Evolutionary conservation across 1,140 invertebrate genomes (phyloP), one percentile per base, ranked within the genome.

Genomic region (Propsilocerus akamusi): DNA sequence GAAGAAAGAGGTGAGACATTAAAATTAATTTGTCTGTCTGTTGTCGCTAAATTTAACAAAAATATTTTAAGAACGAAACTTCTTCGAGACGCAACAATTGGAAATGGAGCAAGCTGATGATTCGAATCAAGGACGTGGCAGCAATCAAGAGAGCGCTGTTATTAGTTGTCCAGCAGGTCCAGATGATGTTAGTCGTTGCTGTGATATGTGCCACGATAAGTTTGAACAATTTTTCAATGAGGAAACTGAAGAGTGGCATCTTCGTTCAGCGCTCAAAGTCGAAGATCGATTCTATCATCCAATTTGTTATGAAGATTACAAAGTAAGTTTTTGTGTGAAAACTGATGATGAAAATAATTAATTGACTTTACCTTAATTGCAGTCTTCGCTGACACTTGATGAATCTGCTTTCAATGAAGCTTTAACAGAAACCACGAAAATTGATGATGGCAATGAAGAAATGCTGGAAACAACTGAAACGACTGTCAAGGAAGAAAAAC

Each of bases 161-260:
- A 57, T 60, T 24, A 65, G 60, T 25, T 65, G 63, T 55, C 58
- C 52, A 0, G 64, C 52, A 60, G 66, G 69, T 24, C 64, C 70
- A 3, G 69, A 72, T 51, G 70, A 77, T 54, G 72, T 77, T 23
- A 69, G 77, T 52, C 69, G 70, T 5, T 63, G 70, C 17, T 98
- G 93, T 70, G 79, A 83, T 55, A 80, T 95, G 23, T 98, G 94
- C 64, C 76, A 81, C 25, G 93, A 98, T 68, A 71, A 72, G 46
- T 96, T 98, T 67, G 85, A 94, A 51, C 80, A 89, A 61, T 94
- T 92, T 69, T 97, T 87, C 70, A 84, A 94, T 60, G 88, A 97
- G 67, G 93, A 97, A 58, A 81, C 81, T 49, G 93, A 97, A 65
- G 93, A 95, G 62, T 98, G 94, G 94, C 87, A 94, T 61, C 68